Base-by-base conservation (phyloP, 2,888 invertebrate genomes). In the Trissonchulus latispiculum region DNA sequence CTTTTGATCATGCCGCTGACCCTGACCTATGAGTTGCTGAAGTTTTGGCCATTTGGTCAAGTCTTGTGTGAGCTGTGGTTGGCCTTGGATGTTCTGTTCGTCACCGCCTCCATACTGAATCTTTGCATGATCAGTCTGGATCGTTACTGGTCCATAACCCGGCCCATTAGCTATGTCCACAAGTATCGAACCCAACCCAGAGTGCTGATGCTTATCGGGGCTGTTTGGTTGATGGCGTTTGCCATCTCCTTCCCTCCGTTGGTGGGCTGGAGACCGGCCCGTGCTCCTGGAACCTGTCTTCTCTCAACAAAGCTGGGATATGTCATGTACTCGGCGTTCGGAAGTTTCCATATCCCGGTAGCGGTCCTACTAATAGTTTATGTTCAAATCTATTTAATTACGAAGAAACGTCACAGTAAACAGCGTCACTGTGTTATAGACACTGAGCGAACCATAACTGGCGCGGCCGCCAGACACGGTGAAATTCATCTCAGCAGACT, bases 281-380 rank as follows among this genome's bases (percentile, higher is more conserved):
- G 35, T 18, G n/a, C n/a, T 8, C 8, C 70, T 77, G 77, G 3
- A 76, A 78, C 0, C 37, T 84, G 84, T 77, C 76, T 79, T 66
- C 76, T 84, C 15, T 95, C 94, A 81, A 92, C 93, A 83, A 95
- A 96, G 86, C 90, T 95, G 81, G 95, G 95, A 77, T 96, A 96
- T 87, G 95, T 96, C 83, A 87, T 96, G 74, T 96, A 96, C 86
- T 95, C 95, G 35, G 93, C 95, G 32, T 88, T 95, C 81, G 96
- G 96, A 80, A 95, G 95, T 82, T 96, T 96, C 88, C 96, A 94
- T 88, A 93, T 96, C 84, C 96, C 96, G 76, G 93, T 94, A 83
- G 93, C 95, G 85, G 95, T 96, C 84, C 95, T 96, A 95, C 94
- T 96, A 82, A 94, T 96, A 86, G 96, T 96, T 77, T 96, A 96